Conservation (phyloP, 2,113 vertebrate species). For the Stigmatopora nigra region DNA sequence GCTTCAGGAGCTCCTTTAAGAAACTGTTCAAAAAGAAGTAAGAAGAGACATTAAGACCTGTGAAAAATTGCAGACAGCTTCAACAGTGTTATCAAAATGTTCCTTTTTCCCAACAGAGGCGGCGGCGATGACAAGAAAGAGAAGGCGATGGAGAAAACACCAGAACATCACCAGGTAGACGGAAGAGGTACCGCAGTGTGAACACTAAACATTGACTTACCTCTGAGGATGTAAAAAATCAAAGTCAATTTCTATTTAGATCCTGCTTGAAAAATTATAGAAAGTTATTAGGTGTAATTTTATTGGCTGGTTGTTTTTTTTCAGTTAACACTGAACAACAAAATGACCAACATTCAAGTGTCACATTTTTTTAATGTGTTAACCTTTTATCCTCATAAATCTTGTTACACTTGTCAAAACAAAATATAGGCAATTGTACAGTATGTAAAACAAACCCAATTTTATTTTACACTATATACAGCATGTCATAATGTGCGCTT, state of each 20-base stretch:
- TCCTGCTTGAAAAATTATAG: not conserved
- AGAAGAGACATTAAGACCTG: slow-evolving; percentile 42
- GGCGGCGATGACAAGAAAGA: slow-evolving; percentile 76
- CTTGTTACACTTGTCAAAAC: slow-evolving; percentile 71
- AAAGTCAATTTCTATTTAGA: not conserved
- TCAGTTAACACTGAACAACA: slow-evolving; percentile 4
- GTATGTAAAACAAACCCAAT: slow-evolving; percentile 76
- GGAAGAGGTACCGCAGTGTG: slow-evolving; percentile 79
- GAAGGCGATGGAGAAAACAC: slow-evolving; percentile 71
- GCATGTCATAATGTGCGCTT: slow-evolving; percentile 63
- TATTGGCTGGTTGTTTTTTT: not conserved
- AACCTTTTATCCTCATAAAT: slow-evolving; percentile 71
- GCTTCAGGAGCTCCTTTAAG: slow-evolving; percentile 95
- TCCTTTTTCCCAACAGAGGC: slow-evolving; percentile 60
- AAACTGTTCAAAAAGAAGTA: slow-evolving; percentile 99
- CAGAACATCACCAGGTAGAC: slow-evolving; percentile 66
- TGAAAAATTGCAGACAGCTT: too few species aligned
- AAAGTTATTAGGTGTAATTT: not conserved
- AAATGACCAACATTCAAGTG: slow-evolving; percentile 9
- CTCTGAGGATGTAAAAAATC: not conserved
- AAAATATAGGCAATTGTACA: slow-evolving; percentile 77
- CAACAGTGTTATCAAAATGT: not conserved
- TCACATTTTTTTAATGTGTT: slow-evolving; percentile 73
- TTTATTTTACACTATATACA: slow-evolving; percentile 79
- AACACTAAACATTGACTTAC: slow-evolving; percentile 17